A percentile compares a stretch with the other conserved stretches of the same genome.
Evolutionary conservation across 92 coral and sea anemone species (phyloP).

Genomic region (Virgularia gustaviana): DNA sequence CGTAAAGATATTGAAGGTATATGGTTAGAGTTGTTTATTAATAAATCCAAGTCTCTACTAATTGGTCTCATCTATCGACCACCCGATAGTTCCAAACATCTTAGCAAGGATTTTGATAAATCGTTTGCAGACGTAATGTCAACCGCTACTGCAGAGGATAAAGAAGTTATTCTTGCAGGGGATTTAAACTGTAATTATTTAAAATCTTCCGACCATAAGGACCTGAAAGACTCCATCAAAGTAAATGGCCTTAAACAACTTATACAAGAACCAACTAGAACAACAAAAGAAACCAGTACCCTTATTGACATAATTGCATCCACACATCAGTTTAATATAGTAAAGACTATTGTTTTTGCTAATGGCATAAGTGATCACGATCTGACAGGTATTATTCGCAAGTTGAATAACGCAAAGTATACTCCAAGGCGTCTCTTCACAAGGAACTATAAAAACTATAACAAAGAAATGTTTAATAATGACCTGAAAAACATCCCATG

Average conservation of each 20-base stretch:
- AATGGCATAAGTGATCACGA: no score
- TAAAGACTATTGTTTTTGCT: no score
- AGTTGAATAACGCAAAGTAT: no score
- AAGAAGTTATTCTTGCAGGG: conserved; percentile 1
- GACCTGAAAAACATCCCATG: neutral
- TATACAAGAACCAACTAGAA: neutral
- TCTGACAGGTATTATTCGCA: no score
- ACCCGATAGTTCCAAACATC: neutral
- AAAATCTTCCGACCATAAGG: neutral
- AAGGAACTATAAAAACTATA: no score
- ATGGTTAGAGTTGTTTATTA: conserved; percentile 10
- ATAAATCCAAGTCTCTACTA: conserved; percentile 4
- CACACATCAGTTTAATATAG: no score
- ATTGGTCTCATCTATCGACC: conserved; percentile 3
- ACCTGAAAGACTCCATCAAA: neutral
- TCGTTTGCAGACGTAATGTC: neutral
- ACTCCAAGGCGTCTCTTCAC: neutral
- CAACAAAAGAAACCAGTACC: no score
- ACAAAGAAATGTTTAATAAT: neutral
- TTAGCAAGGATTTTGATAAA: neutral
- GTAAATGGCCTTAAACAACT: conserved; percentile 1
- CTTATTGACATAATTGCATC: no score
- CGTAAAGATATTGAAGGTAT: conserved; percentile 2
- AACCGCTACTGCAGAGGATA: conserved; percentile 1
- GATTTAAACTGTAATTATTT: neutral